Evolutionary conservation across 2,113 vertebrate species (phyloP).

Genomic region (Saiga tatarica): DNA sequence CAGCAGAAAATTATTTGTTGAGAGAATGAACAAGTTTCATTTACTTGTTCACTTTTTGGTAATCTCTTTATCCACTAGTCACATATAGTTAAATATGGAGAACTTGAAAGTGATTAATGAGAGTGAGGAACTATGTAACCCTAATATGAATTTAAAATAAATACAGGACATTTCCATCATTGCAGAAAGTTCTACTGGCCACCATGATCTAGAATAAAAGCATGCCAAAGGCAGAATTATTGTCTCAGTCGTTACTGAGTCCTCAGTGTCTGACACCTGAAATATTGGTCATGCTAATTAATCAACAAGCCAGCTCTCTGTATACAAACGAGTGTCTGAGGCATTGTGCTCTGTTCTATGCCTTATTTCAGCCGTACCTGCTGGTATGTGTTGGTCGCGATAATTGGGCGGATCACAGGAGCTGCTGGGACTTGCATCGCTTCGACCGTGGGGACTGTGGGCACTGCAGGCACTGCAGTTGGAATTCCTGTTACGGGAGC

Average conservation of each 20-base stretch:
- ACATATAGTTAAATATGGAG: background rate
- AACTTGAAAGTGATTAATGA: background rate
- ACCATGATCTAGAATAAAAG: background rate
- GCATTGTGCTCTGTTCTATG: background rate
- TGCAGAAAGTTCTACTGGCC: background rate
- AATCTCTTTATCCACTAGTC: background rate
- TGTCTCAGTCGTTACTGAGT: background rate
- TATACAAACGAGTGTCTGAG: background rate
- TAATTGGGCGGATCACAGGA: constrained; percentile 88
- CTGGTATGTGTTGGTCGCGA: constrained; percentile 93
- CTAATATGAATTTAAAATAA: constrained; percentile 7
- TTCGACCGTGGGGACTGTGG: constrained; percentile 83
- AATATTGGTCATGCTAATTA: background rate
- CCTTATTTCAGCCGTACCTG: constrained; percentile 81
- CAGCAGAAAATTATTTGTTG: background rate
- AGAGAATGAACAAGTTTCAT: background rate
- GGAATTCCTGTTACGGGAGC: constrained; percentile 85
- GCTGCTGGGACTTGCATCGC: constrained; percentile 81
- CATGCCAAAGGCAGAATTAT: background rate
- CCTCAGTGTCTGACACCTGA: background rate
- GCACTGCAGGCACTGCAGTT: constrained; percentile 79
- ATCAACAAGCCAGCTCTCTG: background rate
- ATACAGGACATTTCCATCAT: background rate
- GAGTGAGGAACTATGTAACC: background rate
- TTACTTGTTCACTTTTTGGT: background rate